phyloP scores from a whole-genome alignment of 2,113 vertebrate species.

The Limnothrissa miodon region DNA sequence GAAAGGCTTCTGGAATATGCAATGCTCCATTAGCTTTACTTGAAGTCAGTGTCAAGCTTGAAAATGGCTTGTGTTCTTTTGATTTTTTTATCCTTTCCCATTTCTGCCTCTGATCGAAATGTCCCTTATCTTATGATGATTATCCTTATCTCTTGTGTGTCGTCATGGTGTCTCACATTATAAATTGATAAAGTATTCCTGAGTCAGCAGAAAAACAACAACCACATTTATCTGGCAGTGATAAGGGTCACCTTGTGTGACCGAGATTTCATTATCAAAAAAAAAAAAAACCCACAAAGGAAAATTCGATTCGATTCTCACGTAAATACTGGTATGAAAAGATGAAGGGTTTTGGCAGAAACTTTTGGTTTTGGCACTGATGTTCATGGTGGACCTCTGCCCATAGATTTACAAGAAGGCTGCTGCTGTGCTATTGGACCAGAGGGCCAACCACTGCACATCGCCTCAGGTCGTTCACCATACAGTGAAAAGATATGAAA shows the following conservation, averaged over 20 bases:
- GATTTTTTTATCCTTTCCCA: constrained; percentile 11
- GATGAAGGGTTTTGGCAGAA: background rate
- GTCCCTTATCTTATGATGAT: constrained; percentile 37
- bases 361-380: background rate
- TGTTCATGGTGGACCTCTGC: background rate
- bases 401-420: background rate
- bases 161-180: background rate
- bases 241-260: constrained; percentile 35
- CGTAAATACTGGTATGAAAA: constrained; percentile 17
- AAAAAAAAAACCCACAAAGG: too few relatives aligned
- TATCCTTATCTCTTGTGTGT: constrained; percentile 32
- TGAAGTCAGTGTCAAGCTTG: constrained; percentile 33
- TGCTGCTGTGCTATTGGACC: background rate
- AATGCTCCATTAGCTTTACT: constrained; percentile 31
- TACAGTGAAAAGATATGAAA: background rate
- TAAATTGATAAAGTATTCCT: background rate
- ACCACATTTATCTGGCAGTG: background rate
- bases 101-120: constrained; percentile 16
- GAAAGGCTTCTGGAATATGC: constrained; percentile 23
- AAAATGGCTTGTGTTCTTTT: constrained; percentile 5
- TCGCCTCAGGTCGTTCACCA: background rate
- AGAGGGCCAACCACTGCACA: background rate
- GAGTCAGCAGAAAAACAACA: constrained; percentile 34
- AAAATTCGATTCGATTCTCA: background rate
- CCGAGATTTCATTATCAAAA: background rate